phyloP scores from a whole-genome alignment of 2,797 vertebrate genomes.

The Oceanodroma leucorhoa region DNA sequence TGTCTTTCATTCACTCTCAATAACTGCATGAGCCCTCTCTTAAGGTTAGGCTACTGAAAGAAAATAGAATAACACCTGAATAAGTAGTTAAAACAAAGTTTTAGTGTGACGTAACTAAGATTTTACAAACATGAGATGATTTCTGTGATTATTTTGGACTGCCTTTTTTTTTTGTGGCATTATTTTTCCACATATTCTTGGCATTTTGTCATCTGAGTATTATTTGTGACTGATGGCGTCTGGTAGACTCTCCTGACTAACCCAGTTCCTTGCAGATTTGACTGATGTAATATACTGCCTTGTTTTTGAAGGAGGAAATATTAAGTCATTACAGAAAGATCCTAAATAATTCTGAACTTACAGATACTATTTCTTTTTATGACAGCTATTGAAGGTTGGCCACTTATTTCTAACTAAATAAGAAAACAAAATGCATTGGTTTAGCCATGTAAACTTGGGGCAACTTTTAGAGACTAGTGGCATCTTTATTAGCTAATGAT shows the following conservation, averaged over 20 bases:
- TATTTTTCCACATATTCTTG: not conserved
- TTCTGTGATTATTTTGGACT: not conserved
- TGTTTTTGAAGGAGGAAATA: not conserved
- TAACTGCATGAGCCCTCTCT: not conserved
- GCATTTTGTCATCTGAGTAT: not conserved
- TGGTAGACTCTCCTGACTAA: not conserved
- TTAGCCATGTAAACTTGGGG: not conserved
- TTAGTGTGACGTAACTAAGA: not conserved
- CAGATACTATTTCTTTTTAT: not conserved
- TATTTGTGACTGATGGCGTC: not conserved
- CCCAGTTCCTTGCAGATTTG: not conserved
- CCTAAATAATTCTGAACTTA: not conserved
- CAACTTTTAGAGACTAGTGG: not conserved
- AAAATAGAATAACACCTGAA: not conserved
- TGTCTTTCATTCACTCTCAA: not conserved
- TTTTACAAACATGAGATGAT: not conserved
- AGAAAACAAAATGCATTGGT: not conserved
- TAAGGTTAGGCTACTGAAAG: not conserved
- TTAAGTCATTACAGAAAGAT: not conserved
- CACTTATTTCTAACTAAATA: not conserved
- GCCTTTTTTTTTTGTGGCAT: not conserved
- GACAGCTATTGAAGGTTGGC: not conserved
- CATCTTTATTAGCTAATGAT: not conserved
- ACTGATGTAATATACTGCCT: not conserved
- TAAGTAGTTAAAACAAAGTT: not conserved